Evolutionary conservation across 2,888 invertebrate genomes (phyloP), one percentile per base, ranked within the genome.

Genomic region (Drosophila eohydei): DNA sequence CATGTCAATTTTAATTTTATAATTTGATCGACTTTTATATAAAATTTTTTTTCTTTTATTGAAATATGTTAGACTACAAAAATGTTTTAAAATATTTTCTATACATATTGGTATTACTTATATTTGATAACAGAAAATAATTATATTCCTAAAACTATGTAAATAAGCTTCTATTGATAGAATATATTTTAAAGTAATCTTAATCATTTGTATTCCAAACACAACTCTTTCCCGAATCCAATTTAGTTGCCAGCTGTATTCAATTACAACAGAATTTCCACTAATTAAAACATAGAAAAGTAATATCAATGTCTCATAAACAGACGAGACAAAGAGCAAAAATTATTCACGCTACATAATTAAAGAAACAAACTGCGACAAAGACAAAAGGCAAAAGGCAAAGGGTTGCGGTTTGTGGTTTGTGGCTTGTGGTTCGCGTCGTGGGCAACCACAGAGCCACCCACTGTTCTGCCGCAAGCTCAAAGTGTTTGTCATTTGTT

Each of bases 271-370:
- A n/a, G 26, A n/a, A 59, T 52, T 67, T 70, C 21, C 71, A 68
- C 63, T 80, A 83, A 88, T 89, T 62, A 68, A 67, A 50, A 51
- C 57, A 40, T 44, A 21, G 30, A 30, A 32, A 58, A 80, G 74
- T 59, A 71, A 80, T 78, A 81, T 85, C 90, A 85, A 80, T 88
- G 88, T 71, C 75, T 82, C 67, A 58, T 60, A 71, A 81, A 70
- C 65, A 63, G 67, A 69, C 51, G 65, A 77, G 60, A 69, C 76
- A 75, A 74, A 71, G 73, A 79, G 63, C 72, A 56, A 48, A 68
- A 90, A 91, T 91, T 91, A 87, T 90, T 86, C 81, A 90, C 89
- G 87, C 91, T 71, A 78, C 80, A 89, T 91, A 91, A 91, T 91
- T 91, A 91, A 85, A 87, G 81, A 40, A 56, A 43, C 81, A 85